Evolutionary conservation across 2,113 vertebrate species (phyloP).

Genomic region (Coryphaenoides rupestris): DNA sequence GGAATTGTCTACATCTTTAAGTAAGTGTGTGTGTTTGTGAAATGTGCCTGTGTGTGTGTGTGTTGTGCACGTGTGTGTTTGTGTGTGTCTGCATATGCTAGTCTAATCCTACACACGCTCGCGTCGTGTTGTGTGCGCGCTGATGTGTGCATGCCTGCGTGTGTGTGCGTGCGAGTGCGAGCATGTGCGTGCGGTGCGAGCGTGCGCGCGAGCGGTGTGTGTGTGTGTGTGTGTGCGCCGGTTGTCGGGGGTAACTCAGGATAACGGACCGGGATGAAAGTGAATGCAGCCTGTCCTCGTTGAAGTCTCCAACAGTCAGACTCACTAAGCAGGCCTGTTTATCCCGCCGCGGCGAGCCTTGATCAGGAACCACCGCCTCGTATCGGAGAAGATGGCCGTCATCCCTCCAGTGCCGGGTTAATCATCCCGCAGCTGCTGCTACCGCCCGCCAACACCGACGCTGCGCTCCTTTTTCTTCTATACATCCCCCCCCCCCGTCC

Average conservation of each 20-base stretch:
- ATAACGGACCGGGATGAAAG: conserved; percentile 15
- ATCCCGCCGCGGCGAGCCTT: conserved; percentile 33
- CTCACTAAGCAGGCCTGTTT: conserved; percentile 44
- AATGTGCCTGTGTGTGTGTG: not conserved
- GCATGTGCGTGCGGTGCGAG: conserved; percentile 1
- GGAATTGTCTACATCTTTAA: too few species aligned
- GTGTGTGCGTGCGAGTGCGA: too few species aligned
- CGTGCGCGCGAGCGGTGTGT: not conserved
- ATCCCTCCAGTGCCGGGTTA: conserved; percentile 33
- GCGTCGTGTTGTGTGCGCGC: too few species aligned
- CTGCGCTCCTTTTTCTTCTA: not conserved
- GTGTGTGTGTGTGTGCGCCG: not conserved
- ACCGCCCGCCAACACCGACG: too few species aligned
- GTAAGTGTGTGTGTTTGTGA: too few species aligned
- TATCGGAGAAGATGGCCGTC: conserved; percentile 41
- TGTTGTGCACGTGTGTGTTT: not conserved
- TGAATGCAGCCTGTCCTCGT: conserved; percentile 20
- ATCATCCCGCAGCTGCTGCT: conserved; percentile 43
- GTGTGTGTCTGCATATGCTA: too few species aligned
- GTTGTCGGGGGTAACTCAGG: conserved; percentile 5
- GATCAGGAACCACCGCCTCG: conserved; percentile 41
- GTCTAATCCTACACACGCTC: too few species aligned
- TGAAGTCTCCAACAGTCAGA: conserved; percentile 28
- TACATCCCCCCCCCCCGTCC: conserved; percentile 31
- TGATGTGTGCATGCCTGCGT: not conserved